Conservation (phyloP, 2,888 invertebrate genomes). For the Iselma pallidipennis region DNA sequence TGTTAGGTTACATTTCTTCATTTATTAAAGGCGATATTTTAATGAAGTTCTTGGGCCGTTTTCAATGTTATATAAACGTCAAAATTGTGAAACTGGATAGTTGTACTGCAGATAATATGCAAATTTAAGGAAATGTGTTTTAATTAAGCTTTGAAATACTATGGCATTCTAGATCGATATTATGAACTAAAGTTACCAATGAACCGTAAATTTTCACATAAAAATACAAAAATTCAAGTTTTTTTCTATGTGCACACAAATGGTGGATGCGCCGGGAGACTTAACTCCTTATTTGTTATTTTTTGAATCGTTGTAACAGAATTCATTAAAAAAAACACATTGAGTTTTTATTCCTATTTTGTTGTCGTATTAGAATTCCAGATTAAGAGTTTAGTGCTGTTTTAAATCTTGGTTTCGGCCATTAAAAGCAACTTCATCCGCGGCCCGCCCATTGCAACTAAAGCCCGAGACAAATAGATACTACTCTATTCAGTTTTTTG, state of each 20-base stretch:
- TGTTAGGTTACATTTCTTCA: neutral
- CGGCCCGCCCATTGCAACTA: neutral
- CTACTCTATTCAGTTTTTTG: neutral
- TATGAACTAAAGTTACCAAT: neutral
- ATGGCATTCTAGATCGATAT: neutral
- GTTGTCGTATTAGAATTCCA: neutral
- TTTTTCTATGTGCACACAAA: neutral
- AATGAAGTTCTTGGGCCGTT: neutral
- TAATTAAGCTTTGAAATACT: neutral
- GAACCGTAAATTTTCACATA: neutral
- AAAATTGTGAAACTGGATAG: neutral
- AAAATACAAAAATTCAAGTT: too few relatives aligned
- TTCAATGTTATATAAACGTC: neutral
- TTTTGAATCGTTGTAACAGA: neutral
- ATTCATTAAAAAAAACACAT: neutral
- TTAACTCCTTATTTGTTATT: neutral
- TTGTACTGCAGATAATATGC: neutral
- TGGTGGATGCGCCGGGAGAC: neutral
- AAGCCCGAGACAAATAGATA: neutral
- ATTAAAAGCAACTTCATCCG: neutral
- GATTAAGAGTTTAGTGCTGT: conserved; percentile 1
- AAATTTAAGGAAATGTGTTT: neutral
- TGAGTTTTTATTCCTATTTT: neutral
- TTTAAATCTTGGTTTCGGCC: conserved; percentile 1
- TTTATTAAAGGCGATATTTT: conserved; percentile 2